These are phyloP conservation scores for Leptura quadrifasciata DNA, from an alignment of 2,888 invertebrate genomes.

Conservation along the genomic window DNA sequence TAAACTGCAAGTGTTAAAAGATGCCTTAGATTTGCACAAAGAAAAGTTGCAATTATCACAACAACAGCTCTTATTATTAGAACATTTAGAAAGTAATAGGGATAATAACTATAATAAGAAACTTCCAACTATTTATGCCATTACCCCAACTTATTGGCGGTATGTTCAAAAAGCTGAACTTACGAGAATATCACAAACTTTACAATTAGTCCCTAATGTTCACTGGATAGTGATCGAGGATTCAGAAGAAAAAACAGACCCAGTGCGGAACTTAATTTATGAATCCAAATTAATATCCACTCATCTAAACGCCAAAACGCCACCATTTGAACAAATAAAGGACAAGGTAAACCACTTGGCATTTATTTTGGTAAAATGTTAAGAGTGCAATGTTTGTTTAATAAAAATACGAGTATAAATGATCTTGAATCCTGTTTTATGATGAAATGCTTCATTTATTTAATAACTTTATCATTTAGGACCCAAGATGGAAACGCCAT, in stretches of 20 bases:
- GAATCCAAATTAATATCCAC: constrained; percentile 78
- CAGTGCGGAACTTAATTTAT: constrained; percentile 84
- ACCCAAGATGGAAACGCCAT: constrained; percentile 86
- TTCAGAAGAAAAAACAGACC: constrained; percentile 80
- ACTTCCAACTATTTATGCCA: constrained; percentile 87
- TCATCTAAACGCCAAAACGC: constrained; percentile 82
- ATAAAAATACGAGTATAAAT: too few species aligned
- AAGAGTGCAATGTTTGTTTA: too few species aligned
- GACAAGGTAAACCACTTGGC: constrained; percentile 73
- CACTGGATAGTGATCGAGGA: constrained; percentile 98
- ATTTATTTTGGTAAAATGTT: constrained; percentile 7
- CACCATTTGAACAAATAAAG: constrained; percentile 81
- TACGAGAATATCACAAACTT: constrained; percentile 91
- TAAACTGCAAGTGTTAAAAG: constrained; percentile 64
- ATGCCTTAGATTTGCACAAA: constrained; percentile 67
- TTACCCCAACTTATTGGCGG: constrained; percentile 93
- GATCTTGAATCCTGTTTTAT: too few species aligned
- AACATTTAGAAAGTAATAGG: constrained; percentile 63
- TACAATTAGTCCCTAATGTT: constrained; percentile 89
- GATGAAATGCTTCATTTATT: too few species aligned
- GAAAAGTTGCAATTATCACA: constrained; percentile 68
- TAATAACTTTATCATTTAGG: constrained; percentile 54
- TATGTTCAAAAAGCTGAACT: constrained; percentile 95
- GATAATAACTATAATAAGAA: constrained; percentile 53
- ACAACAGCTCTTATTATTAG: constrained; percentile 67